A percentile compares a stretch with the other conserved stretches of the same genome.
These are phyloP conservation scores for Buteo buteo DNA, from an alignment of 2,113 vertebrate genomes.

Conservation along the genomic window DNA sequence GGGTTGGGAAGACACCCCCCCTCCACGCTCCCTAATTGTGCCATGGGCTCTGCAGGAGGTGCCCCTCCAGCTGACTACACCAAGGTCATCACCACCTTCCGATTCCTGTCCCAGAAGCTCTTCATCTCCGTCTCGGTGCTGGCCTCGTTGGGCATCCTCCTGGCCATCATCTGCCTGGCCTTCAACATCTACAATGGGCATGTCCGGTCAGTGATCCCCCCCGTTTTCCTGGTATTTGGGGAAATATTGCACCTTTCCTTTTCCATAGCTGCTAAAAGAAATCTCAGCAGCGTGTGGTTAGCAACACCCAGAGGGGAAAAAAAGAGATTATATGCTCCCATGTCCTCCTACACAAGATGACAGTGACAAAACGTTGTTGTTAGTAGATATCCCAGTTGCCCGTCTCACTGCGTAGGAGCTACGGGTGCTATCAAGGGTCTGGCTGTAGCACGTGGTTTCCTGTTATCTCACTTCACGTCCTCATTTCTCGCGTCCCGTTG, in stretches of 20 bases:
- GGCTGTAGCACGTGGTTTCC: neutral
- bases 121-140: slow-evolving; percentile 89
- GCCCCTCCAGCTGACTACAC: slow-evolving; percentile 89
- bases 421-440: neutral
- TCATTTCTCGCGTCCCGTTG: fast-evolving
- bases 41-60: slow-evolving; percentile 65
- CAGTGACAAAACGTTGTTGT: neutral
- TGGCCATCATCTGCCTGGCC: slow-evolving; percentile 89
- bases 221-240: fast-evolving
- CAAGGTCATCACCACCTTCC: slow-evolving; percentile 87
- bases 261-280: neutral
- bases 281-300: neutral
- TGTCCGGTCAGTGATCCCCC: slow-evolving; percentile 77
- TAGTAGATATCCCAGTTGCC: neutral
- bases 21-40: neutral
- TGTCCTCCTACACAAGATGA: neutral
- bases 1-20: neutral
- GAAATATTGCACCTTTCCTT: neutral
- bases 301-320: neutral
- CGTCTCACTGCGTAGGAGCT: too few species aligned
- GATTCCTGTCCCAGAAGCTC: slow-evolving; percentile 92
- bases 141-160: slow-evolving; percentile 84
- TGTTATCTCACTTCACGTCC: fast-evolving
- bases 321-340: neutral
- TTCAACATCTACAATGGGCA: slow-evolving; percentile 97